Evolutionary conservation across 2,888 invertebrate genomes (phyloP).

Genomic region (Apotomis capreana): DNA sequence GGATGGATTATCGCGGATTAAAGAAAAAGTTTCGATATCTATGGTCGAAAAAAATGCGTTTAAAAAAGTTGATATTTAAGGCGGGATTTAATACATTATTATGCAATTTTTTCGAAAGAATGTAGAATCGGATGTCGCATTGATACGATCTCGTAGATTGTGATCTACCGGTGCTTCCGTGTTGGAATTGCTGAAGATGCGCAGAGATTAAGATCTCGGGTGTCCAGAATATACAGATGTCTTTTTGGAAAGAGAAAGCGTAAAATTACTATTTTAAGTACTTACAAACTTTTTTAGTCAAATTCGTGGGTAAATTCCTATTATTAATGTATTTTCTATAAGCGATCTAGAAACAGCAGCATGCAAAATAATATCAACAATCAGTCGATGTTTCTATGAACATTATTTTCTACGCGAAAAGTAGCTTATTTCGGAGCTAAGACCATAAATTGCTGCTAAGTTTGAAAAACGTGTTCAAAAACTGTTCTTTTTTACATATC

Average conservation of each 20-base stretch:
- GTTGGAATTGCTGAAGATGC: background rate
- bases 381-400: no score
- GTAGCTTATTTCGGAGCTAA: no score
- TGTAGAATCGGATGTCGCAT: background rate
- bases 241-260: conserved; percentile 3
- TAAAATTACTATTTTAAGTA: background rate
- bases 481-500: no score
- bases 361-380: no score
- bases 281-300: no score
- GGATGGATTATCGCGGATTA: conserved; percentile 17
- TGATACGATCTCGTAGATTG: conserved; percentile 13
- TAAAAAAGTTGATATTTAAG: conserved; percentile 19
- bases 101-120: background rate
- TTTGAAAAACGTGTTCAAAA: no score
- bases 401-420: no score
- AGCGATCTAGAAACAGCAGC: no score
- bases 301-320: no score
- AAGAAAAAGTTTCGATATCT: background rate
- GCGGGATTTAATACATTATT: conserved; percentile 13
- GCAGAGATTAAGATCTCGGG: conserved; percentile 9
- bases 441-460: no score
- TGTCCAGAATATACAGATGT: background rate
- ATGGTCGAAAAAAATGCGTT: background rate
- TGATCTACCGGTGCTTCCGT: conserved; percentile 23
- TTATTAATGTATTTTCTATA: no score